Conservation (phyloP, 2,113 vertebrate species). For the Cichladusa arquata region DNA sequence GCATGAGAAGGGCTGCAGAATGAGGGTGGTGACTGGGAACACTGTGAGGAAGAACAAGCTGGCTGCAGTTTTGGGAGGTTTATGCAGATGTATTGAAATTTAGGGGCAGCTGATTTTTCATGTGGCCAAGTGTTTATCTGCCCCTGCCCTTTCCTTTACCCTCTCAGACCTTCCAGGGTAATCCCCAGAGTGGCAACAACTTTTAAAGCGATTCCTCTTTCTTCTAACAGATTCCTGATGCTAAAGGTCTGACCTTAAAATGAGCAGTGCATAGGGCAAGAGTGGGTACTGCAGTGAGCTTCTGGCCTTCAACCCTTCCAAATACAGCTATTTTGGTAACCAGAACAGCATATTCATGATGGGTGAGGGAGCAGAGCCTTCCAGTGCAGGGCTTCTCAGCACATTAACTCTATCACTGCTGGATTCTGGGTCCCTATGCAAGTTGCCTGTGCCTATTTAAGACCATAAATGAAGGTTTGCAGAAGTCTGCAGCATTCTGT, state of each 20-base stretch:
- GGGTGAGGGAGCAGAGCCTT: not conserved
- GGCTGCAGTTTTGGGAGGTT: not conserved
- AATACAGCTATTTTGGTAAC: not conserved
- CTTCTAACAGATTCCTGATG: slow-evolving; percentile 64
- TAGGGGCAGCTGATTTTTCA: not conserved
- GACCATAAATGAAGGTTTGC: not conserved
- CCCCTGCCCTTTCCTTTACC: slow-evolving; percentile 39
- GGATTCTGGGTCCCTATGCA: not conserved
- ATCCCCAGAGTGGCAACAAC: slow-evolving; percentile 10
- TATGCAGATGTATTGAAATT: not conserved
- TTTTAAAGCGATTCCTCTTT: slow-evolving; percentile 27
- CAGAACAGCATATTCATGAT: not conserved
- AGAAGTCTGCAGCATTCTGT: not conserved
- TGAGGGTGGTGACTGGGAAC: not conserved
- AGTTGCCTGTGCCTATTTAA: not conserved
- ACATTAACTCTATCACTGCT: slow-evolving; percentile 20
- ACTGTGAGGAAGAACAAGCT: not conserved
- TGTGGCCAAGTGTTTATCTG: slow-evolving; percentile 15
- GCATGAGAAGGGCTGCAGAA: not conserved
- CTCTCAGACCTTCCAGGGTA: not conserved
- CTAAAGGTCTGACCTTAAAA: slow-evolving; percentile 59
- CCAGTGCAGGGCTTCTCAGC: not conserved
- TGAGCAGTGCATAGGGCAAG: slow-evolving; percentile 8
- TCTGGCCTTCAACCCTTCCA: slow-evolving; percentile 14
- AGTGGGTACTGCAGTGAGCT: not conserved